These are phyloP conservation scores for Balaenoptera acutorostrata DNA, from an alignment of 2,113 vertebrate species.

Conservation along the genomic window DNA sequence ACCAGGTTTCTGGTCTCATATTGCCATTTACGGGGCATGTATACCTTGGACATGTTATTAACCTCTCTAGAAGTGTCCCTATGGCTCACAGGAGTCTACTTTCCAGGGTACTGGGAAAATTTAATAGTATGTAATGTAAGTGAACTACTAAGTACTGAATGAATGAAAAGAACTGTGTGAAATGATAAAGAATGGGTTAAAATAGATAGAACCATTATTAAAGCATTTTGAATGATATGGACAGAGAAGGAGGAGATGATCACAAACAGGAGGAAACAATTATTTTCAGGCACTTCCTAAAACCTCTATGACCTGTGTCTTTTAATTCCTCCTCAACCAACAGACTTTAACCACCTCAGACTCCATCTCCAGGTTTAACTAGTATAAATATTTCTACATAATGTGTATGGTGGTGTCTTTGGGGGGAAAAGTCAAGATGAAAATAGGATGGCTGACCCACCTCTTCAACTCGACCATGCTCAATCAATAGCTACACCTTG, in stretches of 20 bases:
- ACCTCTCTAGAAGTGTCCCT: not conserved
- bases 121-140: not conserved
- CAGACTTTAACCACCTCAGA: not conserved
- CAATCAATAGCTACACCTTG: not conserved
- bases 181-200: not conserved
- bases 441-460: conserved; percentile 37
- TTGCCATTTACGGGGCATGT: not conserved
- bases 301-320: not conserved
- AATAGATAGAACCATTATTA: not conserved
- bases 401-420: not conserved
- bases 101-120: not conserved
- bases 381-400: not conserved
- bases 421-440: not conserved
- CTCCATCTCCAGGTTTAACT: not conserved
- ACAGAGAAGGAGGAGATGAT: not conserved
- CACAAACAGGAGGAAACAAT: not conserved
- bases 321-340: not conserved
- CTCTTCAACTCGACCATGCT: not conserved
- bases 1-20: not conserved
- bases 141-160: not conserved
- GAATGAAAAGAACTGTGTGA: not conserved
- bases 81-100: not conserved
- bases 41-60: not conserved
- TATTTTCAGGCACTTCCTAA: not conserved
- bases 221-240: not conserved